A percentile compares a stretch with the other conserved stretches of the same genome.
Conservation (phyloP, 2,797 vertebrate genomes). For the Chelonia mydas region DNA sequence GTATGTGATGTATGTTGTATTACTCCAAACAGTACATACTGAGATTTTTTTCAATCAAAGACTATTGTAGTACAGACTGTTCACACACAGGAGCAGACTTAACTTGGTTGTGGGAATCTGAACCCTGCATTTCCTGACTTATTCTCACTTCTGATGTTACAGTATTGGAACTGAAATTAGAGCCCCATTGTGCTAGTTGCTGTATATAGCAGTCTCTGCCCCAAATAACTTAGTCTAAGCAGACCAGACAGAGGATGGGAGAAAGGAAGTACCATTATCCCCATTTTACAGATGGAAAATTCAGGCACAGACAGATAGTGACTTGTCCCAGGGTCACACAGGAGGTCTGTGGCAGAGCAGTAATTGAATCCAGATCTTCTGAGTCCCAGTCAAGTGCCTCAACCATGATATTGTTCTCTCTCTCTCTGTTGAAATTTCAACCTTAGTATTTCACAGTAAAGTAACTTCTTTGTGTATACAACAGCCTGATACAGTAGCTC, state of each 20-base stretch:
- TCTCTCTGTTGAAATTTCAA: neutral
- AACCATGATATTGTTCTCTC: neutral
- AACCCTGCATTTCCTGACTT: conserved; percentile 38
- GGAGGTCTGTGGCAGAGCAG: neutral
- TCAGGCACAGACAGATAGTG: neutral
- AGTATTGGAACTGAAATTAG: neutral
- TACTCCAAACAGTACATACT: neutral
- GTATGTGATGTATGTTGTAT: neutral
- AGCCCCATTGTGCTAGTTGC: neutral
- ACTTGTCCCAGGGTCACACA: neutral
- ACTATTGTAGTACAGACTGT: neutral
- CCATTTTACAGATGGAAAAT: neutral
- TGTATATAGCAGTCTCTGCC: neutral
- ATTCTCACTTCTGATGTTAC: neutral
- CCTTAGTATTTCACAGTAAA: neutral
- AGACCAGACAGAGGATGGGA: neutral
- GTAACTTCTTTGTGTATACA: neutral
- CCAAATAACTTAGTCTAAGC: neutral
- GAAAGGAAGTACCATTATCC: neutral
- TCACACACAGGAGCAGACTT: neutral
- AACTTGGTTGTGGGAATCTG: conserved; percentile 12
- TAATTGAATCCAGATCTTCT: neutral
- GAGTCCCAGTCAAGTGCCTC: conserved; percentile 13
- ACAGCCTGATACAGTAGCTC: neutral
- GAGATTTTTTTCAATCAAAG: neutral